phyloP scores from a whole-genome alignment of 2,888 invertebrate species.

The Urechis unicinctus region DNA sequence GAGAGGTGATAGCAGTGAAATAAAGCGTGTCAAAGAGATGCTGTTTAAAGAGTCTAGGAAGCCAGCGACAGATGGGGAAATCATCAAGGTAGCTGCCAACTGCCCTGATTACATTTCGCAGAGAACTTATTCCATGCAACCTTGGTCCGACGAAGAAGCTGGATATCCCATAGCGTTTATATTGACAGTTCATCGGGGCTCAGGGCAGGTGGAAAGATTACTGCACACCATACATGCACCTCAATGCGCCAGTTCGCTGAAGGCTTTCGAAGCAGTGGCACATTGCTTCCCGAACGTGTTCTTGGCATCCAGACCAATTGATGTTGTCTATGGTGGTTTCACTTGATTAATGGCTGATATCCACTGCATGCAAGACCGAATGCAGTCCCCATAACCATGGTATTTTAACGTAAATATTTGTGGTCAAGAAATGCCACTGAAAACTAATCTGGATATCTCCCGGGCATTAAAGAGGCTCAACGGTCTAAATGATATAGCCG shows the following conservation, averaged over 20 bases:
- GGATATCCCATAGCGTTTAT: constrained; percentile 16
- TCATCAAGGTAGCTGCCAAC: neutral
- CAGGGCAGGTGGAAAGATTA: constrained; percentile 13
- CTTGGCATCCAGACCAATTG: constrained; percentile 2
- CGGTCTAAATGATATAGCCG: constrained; percentile 30
- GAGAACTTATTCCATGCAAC: neutral
- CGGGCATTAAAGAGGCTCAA: constrained; percentile 27
- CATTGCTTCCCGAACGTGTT: constrained; percentile 15
- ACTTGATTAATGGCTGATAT: constrained; percentile 16
- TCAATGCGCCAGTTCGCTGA: constrained; percentile 6
- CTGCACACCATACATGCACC: constrained; percentile 14
- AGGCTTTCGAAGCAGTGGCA: constrained; percentile 4
- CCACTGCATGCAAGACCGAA: constrained; percentile 14
- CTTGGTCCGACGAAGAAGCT: neutral
- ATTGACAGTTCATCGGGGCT: constrained; percentile 7
- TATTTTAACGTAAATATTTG: constrained; percentile 37
- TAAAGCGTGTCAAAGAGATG: neutral
- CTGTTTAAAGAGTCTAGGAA: neutral
- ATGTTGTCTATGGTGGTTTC: constrained; percentile 11
- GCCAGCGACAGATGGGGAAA: neutral
- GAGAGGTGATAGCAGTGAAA: no score
- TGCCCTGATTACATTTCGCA: neutral
- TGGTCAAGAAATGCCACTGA: constrained; percentile 33
- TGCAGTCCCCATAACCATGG: constrained; percentile 7
- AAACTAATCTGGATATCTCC: constrained; percentile 35